Base-by-base conservation (phyloP, 2,113 vertebrate species). In the Oceanodroma tethys region DNA sequence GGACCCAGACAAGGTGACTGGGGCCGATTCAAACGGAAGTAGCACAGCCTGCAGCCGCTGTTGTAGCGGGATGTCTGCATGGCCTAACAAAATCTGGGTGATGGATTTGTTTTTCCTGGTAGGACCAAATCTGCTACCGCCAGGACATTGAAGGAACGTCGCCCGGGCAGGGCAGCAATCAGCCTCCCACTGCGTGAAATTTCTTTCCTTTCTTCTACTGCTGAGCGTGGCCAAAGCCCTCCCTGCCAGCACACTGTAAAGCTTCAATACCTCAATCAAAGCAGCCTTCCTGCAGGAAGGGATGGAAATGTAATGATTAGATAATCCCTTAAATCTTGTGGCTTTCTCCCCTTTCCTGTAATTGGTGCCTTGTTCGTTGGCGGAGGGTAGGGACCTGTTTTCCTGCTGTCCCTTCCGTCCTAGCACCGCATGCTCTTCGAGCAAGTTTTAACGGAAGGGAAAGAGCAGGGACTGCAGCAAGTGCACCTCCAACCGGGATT, bases 201-300 rank as follows among this genome's bases (percentile, higher is more conserved):
- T 30, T 63, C 50, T 86, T 83, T 90, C 82, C 88, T 65, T 81
- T 73, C 68, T 94, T 59, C 66, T 86, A 10, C 43, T 40, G 81
- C 92, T 88, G 56, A 81, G 76, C 7, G 0, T 60, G 85, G 74
- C 50, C 82, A 48, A 70, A 96, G 55, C 30, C 65, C 45, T 71
- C 60, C 85, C 82, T 76, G 73, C 45, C 53, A 23, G 66, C 2
- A 1, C 1, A 0, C 60, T 66, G 27, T 4, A 14, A 73, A 67
- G 45, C 63, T 85, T 93, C 92, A 92, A 58, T 81, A 38, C 90
- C 90, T 70, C 96, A 96, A 95, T 97, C 98, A 97, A 55, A 97
- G 93, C 87, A 82, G 68, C 59, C 29, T 60, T 85, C 67, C 74
- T 26, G 43, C 65, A 91, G 86, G 45, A 88, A 80, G 62, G 56